Percentiles rank a stretch among this genome's conserved stretches.
Conservation (phyloP, 2,113 vertebrate genomes). For the human region DNA sequence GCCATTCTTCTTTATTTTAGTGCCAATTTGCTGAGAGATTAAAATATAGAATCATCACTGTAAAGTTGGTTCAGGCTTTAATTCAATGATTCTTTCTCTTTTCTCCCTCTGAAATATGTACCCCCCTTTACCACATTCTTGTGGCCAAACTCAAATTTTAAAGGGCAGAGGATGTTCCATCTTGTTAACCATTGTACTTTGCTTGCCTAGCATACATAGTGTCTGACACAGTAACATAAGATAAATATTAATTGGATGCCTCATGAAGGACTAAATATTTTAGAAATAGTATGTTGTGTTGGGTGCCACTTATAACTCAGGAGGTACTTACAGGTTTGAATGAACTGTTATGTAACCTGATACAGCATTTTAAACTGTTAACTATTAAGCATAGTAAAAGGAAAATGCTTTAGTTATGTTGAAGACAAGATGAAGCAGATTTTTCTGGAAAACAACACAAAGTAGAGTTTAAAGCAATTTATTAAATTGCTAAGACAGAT, state of each 20-base stretch:
- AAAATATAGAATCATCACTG: background rate
- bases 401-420: background rate
- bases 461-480: slow-evolving; percentile 31
- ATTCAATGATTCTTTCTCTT: background rate
- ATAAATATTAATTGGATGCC: background rate
- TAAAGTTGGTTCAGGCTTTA: slow-evolving; percentile 10
- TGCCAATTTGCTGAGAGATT: background rate
- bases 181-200: background rate
- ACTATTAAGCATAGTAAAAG: background rate
- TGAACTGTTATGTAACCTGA: background rate
- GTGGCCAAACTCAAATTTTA: background rate
- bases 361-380: background rate
- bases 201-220: background rate
- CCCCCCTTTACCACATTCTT: background rate
- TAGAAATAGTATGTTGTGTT: background rate
- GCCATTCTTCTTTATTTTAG: background rate
- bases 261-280: background rate
- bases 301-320: background rate
- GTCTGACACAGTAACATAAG: background rate
- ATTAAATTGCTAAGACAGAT: slow-evolving; percentile 23
- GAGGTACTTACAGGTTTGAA: background rate
- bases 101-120: background rate
- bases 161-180: background rate
- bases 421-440: background rate
- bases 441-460: background rate